Percentiles rank a stretch among this genome's conserved stretches.
phyloP scores from a whole-genome alignment of 2,797 vertebrate genomes.

The Cetoscarus ocellatus region DNA sequence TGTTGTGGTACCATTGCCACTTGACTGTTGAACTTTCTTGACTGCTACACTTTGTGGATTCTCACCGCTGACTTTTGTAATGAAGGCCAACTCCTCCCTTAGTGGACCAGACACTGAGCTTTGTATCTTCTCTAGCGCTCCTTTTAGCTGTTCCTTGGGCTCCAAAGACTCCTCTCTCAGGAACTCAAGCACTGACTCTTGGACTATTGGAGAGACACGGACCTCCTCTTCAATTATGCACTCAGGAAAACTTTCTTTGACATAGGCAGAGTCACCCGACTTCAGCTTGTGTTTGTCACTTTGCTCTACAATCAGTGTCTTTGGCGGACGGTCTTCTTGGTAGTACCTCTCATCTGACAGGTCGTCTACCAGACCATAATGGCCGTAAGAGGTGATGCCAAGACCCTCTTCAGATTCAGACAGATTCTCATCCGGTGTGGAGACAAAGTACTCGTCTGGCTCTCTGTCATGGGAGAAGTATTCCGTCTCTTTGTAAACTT shows the following conservation, averaged over 20 bases:
- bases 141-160: constrained; percentile 90
- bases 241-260: constrained; percentile 81
- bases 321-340: constrained; percentile 66
- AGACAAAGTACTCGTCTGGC: constrained; percentile 92
- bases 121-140: constrained; percentile 91
- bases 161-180: constrained; percentile 87
- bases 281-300: constrained; percentile 67
- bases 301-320: constrained; percentile 73
- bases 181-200: constrained; percentile 88
- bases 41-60: constrained; percentile 85
- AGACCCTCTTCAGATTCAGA: constrained; percentile 81
- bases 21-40: constrained; percentile 87
- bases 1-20: constrained; percentile 84
- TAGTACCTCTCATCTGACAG: constrained; percentile 86
- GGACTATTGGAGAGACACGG: constrained; percentile 90
- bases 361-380: constrained; percentile 86
- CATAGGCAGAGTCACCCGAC: constrained; percentile 51
- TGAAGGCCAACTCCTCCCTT: constrained; percentile 88
- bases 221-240: constrained; percentile 94
- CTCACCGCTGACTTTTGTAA: constrained; percentile 82
- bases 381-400: constrained; percentile 89
- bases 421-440: constrained; percentile 91
- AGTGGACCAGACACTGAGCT: constrained; percentile 89
- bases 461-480: constrained; percentile 79
- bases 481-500: constrained; percentile 76